Evolutionary conservation across 2,113 vertebrate genomes (phyloP).

Genomic region (Tricholaema leucomelas): DNA sequence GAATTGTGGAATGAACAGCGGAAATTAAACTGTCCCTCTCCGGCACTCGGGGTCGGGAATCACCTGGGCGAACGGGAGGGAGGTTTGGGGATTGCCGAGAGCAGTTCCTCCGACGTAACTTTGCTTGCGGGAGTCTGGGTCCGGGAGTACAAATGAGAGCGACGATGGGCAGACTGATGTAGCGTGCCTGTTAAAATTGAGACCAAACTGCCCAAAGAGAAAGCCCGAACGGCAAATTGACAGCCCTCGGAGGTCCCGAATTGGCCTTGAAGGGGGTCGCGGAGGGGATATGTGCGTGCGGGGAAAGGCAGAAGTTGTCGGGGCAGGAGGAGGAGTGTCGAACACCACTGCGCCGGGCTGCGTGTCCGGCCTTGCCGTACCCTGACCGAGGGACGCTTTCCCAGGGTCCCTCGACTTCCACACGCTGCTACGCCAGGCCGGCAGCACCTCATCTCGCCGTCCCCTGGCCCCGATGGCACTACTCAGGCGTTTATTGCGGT

Average conservation of each 20-base stretch:
- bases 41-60: background rate
- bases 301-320: too few species aligned
- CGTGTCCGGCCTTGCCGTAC: background rate
- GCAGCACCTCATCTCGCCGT: conserved; percentile 8
- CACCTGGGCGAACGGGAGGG: background rate
- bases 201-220: background rate
- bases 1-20: background rate
- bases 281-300: too few species aligned
- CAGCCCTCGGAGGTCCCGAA: accelerated
- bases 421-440: background rate
- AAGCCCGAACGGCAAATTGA: background rate
- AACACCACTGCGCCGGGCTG: background rate
- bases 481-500: conserved; percentile 35
- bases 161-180: background rate
- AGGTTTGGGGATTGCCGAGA: background rate
- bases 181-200: background rate
- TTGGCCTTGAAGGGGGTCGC: too few species aligned
- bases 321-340: background rate
- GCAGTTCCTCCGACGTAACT: background rate
- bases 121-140: background rate
- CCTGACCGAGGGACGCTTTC: background rate
- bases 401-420: background rate
- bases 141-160: background rate
- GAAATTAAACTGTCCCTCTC: background rate
- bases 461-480: conserved; percentile 22